A percentile compares a stretch with the other conserved stretches of the same genome.
phyloP scores from a whole-genome alignment of 2,113 vertebrate species.

The Pongo pygmaeus region DNA sequence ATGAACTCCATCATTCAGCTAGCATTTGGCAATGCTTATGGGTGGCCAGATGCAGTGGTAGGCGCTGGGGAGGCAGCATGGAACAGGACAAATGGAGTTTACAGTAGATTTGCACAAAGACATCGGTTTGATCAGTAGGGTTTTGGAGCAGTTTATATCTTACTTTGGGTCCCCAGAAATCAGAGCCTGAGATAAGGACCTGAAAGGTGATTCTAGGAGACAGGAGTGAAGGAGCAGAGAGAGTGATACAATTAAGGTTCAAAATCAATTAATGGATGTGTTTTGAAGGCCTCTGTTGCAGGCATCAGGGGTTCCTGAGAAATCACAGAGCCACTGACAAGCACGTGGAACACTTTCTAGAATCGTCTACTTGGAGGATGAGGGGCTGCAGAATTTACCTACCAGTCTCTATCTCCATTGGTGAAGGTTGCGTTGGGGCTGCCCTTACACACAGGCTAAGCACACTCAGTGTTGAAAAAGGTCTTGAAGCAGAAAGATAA shows the following conservation, averaged over 20 bases:
- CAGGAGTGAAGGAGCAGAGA: not conserved
- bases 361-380: not conserved
- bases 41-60: rapidly evolving
- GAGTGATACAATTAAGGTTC: not conserved
- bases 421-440: not conserved
- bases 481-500: not conserved
- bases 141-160: not conserved
- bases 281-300: not conserved
- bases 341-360: not conserved
- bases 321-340: not conserved
- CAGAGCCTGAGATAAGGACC: not conserved
- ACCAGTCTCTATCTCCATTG: too few species aligned
- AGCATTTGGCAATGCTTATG: not conserved
- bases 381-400: not conserved
- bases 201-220: not conserved
- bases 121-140: not conserved
- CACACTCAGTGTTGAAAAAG: not conserved
- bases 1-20: not conserved
- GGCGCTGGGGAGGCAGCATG: not conserved
- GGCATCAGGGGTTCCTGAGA: not conserved
- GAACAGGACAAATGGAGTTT: not conserved
- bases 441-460: not conserved
- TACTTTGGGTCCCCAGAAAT: not conserved
- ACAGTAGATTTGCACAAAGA: not conserved
- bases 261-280: not conserved